Conservation (phyloP, 1,140 invertebrate genomes). For the Dolichoris vasculosae region DNA sequence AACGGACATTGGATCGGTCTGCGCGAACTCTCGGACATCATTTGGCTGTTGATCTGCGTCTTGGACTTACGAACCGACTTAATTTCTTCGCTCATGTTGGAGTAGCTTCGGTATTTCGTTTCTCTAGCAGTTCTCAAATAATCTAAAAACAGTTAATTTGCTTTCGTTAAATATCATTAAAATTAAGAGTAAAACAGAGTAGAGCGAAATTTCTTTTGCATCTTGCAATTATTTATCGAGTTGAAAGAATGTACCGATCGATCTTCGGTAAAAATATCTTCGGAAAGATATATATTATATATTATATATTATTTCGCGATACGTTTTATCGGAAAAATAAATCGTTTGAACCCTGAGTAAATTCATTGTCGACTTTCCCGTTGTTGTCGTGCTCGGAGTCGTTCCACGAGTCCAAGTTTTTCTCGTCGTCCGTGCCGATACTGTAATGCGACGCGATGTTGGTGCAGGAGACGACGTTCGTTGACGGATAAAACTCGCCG, state of each 20-base stretch:
- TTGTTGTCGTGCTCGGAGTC: background rate
- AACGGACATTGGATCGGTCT: slow-evolving; percentile 68
- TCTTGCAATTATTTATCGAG: no score
- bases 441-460: background rate
- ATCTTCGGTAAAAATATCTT: no score
- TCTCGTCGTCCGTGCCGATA: background rate
- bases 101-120: slow-evolving; percentile 56
- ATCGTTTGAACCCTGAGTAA: background rate
- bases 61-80: background rate
- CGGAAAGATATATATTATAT: background rate
- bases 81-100: slow-evolving; percentile 49
- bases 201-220: no score
- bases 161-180: background rate
- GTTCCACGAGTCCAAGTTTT: background rate
- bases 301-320: no score
- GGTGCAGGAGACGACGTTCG: background rate
- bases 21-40: slow-evolving; percentile 65
- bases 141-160: background rate
- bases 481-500: background rate
- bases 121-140: background rate
- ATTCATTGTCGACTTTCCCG: background rate
- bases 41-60: slow-evolving; percentile 57
- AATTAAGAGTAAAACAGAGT: background rate
- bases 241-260: no score
- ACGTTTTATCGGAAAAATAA: background rate